Evolutionary conservation across 2,888 invertebrate species (phyloP), one percentile per base, ranked within the genome.

Genomic region (Netelia virgata): DNA sequence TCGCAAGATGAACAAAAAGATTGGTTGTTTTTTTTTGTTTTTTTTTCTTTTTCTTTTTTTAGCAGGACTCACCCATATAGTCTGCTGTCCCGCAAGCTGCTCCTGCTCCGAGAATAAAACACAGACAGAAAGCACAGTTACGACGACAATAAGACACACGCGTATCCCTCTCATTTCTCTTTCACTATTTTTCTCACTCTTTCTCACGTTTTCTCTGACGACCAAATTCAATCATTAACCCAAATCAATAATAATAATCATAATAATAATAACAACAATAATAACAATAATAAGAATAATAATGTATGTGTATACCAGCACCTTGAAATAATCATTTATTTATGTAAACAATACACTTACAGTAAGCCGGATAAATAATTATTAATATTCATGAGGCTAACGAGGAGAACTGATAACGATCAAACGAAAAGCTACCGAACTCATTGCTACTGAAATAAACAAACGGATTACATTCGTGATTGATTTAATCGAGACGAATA

Each of bases 21-120:
- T 55, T 28, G 3, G 23, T 23, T 59, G 36, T 18, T 81, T 79
- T 41, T 50, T 20, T 64, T 43, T 9, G 64, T 16, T 76, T 83
- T 80, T 86, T 47, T 70, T 76, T 74, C 66, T 53, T 77, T 74
- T 81, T 66, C 73, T 57, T 74, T 81, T 83, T 88, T 73, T 83
- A 88, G 81, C 76, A 84, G 89, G 89, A 95, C 95, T 96, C 94
- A 95, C 96, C 97, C 97, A 95, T 97, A 97, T 94, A 97, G 96
- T 94, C 97, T 97, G 96, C 97, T 97, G 95, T 97, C 97, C 94
- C 97, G 97, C 95, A 97, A 96, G 95, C 97, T 97, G 96, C 97
- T 96, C 96, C 97, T 97, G 95, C 92, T 94, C 94, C 88, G 83
- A 90, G 64, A 78, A 74, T 74, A 90, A 87, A 91, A 88, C 91